Conservation (phyloP, 1,140 invertebrate genomes). For the Cotesia glomerata region DNA sequence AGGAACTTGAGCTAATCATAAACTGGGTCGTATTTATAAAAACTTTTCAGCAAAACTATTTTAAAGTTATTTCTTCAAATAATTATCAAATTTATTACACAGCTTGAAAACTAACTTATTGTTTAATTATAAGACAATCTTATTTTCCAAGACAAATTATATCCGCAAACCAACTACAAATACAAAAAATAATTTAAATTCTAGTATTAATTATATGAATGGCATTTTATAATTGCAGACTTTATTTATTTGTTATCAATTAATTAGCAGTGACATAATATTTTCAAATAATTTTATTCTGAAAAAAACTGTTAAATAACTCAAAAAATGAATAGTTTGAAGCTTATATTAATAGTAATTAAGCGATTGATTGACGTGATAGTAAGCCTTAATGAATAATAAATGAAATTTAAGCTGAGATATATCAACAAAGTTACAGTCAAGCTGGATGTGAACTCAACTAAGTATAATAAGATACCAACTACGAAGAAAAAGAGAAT, state of each 20-base stretch:
- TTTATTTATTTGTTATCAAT: no score
- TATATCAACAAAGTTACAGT: conserved; percentile 32
- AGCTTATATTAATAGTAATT: not conserved
- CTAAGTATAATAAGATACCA: not conserved
- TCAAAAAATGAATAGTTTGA: no score
- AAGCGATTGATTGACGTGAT: conserved; percentile 13
- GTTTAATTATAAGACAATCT: no score
- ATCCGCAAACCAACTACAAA: no score
- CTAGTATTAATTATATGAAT: not conserved
- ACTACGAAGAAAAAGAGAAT: no score
- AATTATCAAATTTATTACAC: not conserved
- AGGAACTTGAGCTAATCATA: not conserved
- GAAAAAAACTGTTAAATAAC: no score
- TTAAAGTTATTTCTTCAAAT: not conserved
- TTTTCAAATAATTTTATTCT: no score
- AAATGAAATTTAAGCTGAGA: conserved; percentile 23
- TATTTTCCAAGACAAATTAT: no score
- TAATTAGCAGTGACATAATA: no score
- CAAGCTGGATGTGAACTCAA: not conserved
- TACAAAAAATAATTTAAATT: conserved; percentile 19
- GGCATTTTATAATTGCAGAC: no score
- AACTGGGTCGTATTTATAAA: conserved; percentile 3
- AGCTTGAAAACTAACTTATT: not conserved
- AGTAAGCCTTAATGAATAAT: conserved; percentile 29
- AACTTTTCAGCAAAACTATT: not conserved